Evolutionary conservation across 2,888 invertebrate genomes (phyloP).

Genomic region (Nysson spinosus): DNA sequence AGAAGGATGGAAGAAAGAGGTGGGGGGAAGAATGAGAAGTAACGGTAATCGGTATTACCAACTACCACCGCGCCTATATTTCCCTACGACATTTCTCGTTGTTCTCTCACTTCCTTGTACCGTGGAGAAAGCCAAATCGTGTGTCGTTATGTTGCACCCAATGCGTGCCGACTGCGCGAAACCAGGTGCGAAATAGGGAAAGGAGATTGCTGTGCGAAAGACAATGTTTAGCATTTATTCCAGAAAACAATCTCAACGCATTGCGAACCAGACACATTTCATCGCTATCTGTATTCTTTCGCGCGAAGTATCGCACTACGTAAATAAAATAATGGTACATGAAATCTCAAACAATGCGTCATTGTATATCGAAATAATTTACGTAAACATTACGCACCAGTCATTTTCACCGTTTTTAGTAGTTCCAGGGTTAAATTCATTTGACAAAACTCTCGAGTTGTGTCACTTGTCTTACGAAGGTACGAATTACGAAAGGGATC

Average conservation of each 20-base stretch:
- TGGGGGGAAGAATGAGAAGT: constrained; percentile 54
- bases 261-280: too few relatives aligned
- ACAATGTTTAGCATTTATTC: constrained; percentile 3
- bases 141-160: constrained; percentile 30
- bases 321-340: too few relatives aligned
- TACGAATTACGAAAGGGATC: too few relatives aligned
- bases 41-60: constrained; percentile 64
- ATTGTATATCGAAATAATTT: too few relatives aligned
- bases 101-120: constrained; percentile 30
- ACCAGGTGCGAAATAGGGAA: background rate
- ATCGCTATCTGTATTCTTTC: too few relatives aligned
- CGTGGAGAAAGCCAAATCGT: constrained; percentile 48
- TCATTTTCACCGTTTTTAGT: too few relatives aligned
- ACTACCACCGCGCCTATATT: constrained; percentile 58
- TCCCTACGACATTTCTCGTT: constrained; percentile 35
- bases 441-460: too few relatives aligned
- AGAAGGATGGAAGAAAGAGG: constrained; percentile 23
- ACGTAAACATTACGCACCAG: too few relatives aligned
- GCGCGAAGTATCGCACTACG: too few relatives aligned
- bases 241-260: background rate
- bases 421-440: too few relatives aligned
- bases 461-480: too few relatives aligned
- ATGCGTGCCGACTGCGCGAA: constrained; percentile 19
- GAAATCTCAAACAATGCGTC: too few relatives aligned
- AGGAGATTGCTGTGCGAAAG: background rate